Evolutionary conservation across 2,888 invertebrate species (phyloP).

Genomic region (Clunio marinus): DNA sequence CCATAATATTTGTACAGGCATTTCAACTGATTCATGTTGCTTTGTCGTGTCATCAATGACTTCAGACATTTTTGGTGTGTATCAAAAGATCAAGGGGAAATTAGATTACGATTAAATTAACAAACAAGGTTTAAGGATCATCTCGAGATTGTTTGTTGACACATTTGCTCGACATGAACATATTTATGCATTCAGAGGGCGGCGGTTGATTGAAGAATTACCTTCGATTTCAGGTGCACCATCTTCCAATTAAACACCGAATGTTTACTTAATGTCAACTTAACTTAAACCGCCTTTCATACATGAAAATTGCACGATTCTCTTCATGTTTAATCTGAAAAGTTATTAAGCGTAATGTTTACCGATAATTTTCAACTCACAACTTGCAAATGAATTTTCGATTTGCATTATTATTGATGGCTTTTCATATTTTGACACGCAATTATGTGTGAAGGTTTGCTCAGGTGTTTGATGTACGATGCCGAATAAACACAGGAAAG

Average conservation of each 20-base stretch:
- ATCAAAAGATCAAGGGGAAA: conserved; percentile 25
- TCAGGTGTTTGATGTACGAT: conserved; percentile 4
- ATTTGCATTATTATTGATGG: conserved; percentile 4
- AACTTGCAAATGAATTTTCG: not conserved
- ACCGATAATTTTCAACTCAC: conserved; percentile 10
- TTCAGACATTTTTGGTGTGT: conserved; percentile 6
- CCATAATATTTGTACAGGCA: conserved; percentile 15
- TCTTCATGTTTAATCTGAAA: not conserved
- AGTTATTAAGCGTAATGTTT: not conserved
- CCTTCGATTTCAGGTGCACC: not conserved
- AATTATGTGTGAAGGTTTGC: conserved; percentile 13
- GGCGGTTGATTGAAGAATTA: not conserved
- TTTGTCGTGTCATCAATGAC: conserved; percentile 21
- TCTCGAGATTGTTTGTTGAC: conserved; percentile 22
- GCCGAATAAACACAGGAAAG: not conserved
- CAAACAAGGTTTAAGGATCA: conserved; percentile 34
- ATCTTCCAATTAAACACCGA: not conserved
- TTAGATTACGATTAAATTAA: conserved; percentile 38
- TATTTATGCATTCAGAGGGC: not conserved
- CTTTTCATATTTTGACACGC: conserved; percentile 24
- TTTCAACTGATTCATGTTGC: conserved; percentile 22
- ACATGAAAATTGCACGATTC: not conserved
- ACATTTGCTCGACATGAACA: conserved; percentile 11
- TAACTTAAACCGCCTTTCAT: not conserved
- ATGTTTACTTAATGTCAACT: conserved; percentile 4